phyloP scores from a whole-genome alignment of 1,140 invertebrate genomes.

The Probaryconus sp. region DNA sequence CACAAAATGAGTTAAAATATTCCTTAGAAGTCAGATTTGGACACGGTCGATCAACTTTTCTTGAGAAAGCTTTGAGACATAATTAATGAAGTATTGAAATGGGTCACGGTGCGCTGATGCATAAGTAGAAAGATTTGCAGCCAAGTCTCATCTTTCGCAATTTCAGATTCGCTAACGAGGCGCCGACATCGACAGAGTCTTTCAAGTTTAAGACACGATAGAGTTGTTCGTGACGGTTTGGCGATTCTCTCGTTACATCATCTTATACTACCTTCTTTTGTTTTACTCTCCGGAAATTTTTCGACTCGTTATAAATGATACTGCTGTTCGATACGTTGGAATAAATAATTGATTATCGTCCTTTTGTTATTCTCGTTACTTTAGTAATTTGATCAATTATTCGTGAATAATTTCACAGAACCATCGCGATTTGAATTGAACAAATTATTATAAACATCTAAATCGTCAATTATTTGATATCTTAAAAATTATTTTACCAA shows the following conservation, averaged over 20 bases:
- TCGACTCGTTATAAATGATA: slow-evolving; percentile 38
- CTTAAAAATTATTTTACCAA: too few relatives aligned
- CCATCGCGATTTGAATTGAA: too few relatives aligned
- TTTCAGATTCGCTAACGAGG: slow-evolving; percentile 57
- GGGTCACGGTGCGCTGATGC: slow-evolving; percentile 26
- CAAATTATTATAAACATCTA: not conserved
- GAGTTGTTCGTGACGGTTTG: slow-evolving; percentile 42
- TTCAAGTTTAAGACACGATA: slow-evolving; percentile 46
- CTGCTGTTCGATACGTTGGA: slow-evolving; percentile 19
- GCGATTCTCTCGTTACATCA: slow-evolving; percentile 51
- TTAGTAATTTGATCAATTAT: slow-evolving; percentile 48
- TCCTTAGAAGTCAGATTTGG: slow-evolving; percentile 24
- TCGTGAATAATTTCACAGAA: slow-evolving; percentile 25
- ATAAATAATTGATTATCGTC: slow-evolving; percentile 49
- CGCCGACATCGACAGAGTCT: slow-evolving; percentile 36
- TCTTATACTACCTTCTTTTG: slow-evolving; percentile 30
- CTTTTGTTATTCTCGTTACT: slow-evolving; percentile 26
- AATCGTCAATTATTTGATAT: not conserved
- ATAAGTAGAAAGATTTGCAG: slow-evolving; percentile 56
- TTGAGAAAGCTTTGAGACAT: slow-evolving; percentile 19
- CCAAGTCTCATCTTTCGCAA: slow-evolving; percentile 49
- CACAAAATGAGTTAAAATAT: too few relatives aligned
- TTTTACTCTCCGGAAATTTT: slow-evolving; percentile 27
- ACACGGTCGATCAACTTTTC: slow-evolving; percentile 2
- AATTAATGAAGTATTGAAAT: slow-evolving; percentile 49